Evolutionary conservation across 1,140 invertebrate genomes (phyloP), one percentile per base, ranked within the genome.

Genomic region (Drosophila funebris): DNA sequence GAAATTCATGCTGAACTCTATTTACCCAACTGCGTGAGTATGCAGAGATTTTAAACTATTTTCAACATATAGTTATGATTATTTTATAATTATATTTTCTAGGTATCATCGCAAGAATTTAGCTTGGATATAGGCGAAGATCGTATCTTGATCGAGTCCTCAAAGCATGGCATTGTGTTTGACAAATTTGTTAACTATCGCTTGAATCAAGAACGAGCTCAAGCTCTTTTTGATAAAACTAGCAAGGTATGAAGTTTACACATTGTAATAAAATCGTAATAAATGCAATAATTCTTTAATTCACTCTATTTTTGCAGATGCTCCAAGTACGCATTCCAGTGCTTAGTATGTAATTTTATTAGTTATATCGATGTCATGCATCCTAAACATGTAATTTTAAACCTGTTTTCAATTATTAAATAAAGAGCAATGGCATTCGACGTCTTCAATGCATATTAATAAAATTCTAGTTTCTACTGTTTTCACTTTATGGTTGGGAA

Each of bases 91-190:
- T n/a, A 72, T 78, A 88, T 69, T 78, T 92, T 90, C 41, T 82
- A 96, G 95, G 92, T 94, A 87, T 93, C 93, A 31, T 92, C 92
- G 0, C 91, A 94, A 52, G 94, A 95, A 71, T 71, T 96, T 7
- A 93, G 88, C 13, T 90, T 96, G 44, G 94, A 96, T 81, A 80
- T 96, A 50, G 94, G 95, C 1, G 94, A 95, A 76, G 95, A 96
- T 92, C 92, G 96, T 67, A 93, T 97, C 60, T 79, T 96, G 14
- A 88, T 96, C 41, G 94, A 95, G 74, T 93, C 93, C 18, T 76
- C 92, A 39, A 93, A 93, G 39, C 92, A 93, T 74, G 92, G 93
- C 33, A 94, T 94, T 77, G 78, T 94, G 13, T 92, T 96, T 31
- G 95, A 96, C 90, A 92, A 95, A 58, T 96, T 94, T 87, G 79